Conservation (phyloP, 2,888 invertebrate genomes). For the Spodoptera littoralis region DNA sequence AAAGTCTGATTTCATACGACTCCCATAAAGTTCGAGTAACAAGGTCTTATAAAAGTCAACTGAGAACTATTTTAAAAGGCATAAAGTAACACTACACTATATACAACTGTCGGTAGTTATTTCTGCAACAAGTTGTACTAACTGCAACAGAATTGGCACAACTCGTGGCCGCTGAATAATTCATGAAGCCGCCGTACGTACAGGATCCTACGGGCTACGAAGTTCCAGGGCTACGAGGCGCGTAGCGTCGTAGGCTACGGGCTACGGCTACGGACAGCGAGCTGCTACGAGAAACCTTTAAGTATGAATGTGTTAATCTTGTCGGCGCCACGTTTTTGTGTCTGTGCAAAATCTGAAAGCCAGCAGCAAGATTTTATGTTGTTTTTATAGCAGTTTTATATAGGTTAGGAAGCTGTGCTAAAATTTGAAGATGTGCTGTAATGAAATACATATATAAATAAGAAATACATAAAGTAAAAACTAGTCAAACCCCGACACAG, state of each 20-base stretch:
- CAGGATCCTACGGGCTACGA: slow-evolving; percentile 35
- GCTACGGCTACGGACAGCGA: slow-evolving; percentile 20
- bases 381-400: slow-evolving; percentile 3
- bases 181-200: slow-evolving; percentile 37
- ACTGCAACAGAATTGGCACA: slow-evolving; percentile 56
- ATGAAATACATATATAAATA: no score
- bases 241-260: slow-evolving; percentile 20
- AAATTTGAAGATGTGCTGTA: no score
- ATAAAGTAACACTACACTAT: slow-evolving; percentile 49
- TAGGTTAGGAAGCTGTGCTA: no score
- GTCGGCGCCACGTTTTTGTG: slow-evolving; percentile 9
- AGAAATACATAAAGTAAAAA: no score
- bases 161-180: slow-evolving; percentile 52
- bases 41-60: slow-evolving; percentile 50
- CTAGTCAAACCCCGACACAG: no score
- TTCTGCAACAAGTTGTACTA: slow-evolving; percentile 56
- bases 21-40: slow-evolving; percentile 37
- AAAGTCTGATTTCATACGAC: slow-evolving; percentile 5
- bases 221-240: slow-evolving; percentile 25
- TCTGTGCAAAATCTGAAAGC: not conserved
- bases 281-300: slow-evolving; percentile 27
- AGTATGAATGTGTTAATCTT: slow-evolving; percentile 26
- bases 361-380: slow-evolving; percentile 6
- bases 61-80: slow-evolving; percentile 51
- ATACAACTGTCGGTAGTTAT: slow-evolving; percentile 50